Evolutionary conservation across 2,888 invertebrate species (phyloP).

Genomic region (Strigamia crassipes): DNA sequence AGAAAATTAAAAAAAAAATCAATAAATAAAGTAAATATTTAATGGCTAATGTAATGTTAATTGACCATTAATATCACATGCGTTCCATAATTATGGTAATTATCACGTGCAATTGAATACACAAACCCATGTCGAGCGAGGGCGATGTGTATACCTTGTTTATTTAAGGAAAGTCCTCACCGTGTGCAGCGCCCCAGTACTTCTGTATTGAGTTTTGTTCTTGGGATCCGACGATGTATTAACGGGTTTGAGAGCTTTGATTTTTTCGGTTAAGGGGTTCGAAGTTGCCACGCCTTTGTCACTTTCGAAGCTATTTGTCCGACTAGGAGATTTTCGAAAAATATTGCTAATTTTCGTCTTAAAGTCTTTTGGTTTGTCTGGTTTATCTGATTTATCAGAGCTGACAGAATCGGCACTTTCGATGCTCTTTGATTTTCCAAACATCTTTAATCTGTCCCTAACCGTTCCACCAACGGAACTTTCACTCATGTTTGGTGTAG

Average conservation of each 20-base stretch:
- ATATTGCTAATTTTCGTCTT: constrained; percentile 53
- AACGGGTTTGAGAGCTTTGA: background rate
- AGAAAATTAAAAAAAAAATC: background rate
- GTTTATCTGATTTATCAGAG: constrained; percentile 47
- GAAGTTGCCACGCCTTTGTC: background rate
- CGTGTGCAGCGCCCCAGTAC: constrained; percentile 46
- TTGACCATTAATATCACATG: background rate
- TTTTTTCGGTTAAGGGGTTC: background rate
- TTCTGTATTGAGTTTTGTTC: constrained; percentile 31
- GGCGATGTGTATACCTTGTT: constrained; percentile 38
- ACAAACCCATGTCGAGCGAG: background rate
- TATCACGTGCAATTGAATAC: background rate
- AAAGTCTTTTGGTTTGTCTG: constrained; percentile 52
- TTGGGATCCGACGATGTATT: constrained; percentile 5
- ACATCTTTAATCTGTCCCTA: constrained; percentile 71
- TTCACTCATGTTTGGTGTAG: constrained; percentile 63
- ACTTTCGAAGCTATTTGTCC: constrained; percentile 50
- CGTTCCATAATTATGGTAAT: background rate
- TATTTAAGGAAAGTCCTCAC: constrained; percentile 47
- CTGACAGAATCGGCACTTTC: constrained; percentile 59
- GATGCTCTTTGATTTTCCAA: constrained; percentile 82
- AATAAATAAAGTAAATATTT: background rate
- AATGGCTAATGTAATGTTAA: background rate
- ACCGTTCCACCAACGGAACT: constrained; percentile 65
- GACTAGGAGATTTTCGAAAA: constrained; percentile 52